Evolutionary conservation across 2,888 invertebrate genomes (phyloP).

Genomic region (Cyaniris semiargus): DNA sequence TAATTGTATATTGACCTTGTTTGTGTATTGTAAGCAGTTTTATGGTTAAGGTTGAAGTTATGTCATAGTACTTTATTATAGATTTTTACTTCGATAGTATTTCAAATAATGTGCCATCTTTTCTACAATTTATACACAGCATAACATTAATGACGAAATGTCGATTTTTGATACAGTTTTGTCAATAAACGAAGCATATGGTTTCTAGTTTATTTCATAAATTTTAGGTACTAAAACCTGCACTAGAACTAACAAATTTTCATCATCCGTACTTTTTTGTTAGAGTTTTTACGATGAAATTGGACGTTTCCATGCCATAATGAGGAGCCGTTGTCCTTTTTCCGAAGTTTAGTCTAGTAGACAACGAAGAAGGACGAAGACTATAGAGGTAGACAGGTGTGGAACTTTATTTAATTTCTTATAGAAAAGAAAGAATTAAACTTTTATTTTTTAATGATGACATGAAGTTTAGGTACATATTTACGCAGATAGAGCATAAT

Average conservation of each 20-base stretch:
- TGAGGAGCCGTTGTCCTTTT: not conserved
- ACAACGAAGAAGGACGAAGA: no score
- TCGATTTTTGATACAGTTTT: not conserved
- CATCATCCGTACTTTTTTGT: no score
- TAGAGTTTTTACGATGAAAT: no score
- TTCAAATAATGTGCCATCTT: not conserved
- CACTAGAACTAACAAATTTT: no score
- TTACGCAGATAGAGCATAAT: no score
- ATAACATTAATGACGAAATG: not conserved
- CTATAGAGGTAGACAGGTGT: no score
- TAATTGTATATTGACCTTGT: constrained; percentile 47
- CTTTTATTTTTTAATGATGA: not conserved
- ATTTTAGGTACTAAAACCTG: no score
- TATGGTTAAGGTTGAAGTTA: constrained; percentile 23
- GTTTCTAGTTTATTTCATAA: no score
- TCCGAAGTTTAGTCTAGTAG: not conserved
- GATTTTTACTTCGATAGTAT: not conserved
- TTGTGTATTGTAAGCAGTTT: constrained; percentile 32
- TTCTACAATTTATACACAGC: not conserved
- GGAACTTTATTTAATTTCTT: no score
- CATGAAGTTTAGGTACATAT: not conserved
- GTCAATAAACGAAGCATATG: no score
- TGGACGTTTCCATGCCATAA: no score
- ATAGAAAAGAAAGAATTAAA: not conserved
- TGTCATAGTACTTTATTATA: not conserved